phyloP scores from a whole-genome alignment of 2,797 vertebrate species.

The Fratercula arctica region DNA sequence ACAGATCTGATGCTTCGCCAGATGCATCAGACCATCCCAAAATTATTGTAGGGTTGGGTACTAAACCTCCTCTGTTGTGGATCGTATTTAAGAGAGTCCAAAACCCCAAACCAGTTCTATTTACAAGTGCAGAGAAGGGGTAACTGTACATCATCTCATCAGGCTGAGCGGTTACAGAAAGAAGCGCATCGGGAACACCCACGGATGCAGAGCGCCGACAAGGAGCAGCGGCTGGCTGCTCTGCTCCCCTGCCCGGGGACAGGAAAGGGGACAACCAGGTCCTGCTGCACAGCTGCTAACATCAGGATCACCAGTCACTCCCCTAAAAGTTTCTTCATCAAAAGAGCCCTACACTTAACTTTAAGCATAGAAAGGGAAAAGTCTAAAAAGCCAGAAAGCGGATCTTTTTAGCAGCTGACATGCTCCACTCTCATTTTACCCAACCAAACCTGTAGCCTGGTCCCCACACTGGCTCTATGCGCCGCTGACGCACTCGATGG shows the following conservation, averaged over 20 bases:
- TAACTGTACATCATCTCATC: background rate
- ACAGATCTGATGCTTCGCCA: background rate
- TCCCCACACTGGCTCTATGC: rapidly evolving
- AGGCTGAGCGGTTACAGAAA: background rate
- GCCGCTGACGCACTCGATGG: rapidly evolving
- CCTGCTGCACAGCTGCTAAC: background rate
- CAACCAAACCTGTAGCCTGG: background rate
- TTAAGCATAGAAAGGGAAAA: background rate
- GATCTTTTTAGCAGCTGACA: background rate
- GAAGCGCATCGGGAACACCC: rapidly evolving
- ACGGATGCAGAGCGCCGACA: rapidly evolving
- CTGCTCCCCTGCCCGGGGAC: background rate
- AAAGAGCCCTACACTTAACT: rapidly evolving
- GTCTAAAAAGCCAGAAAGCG: background rate
- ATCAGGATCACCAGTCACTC: background rate
- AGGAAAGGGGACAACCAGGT: rapidly evolving
- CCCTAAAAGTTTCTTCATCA: background rate
- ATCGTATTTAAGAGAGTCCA: background rate
- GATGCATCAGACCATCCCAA: background rate
- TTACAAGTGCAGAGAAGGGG: background rate
- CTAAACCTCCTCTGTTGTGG: background rate
- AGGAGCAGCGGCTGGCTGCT: background rate
- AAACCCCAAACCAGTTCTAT: background rate
- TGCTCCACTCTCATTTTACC: rapidly evolving
- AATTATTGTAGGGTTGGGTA: background rate